These are phyloP conservation scores for Eonycteris spelaea DNA, from an alignment of 2,113 vertebrate genomes.

Conservation along the genomic window DNA sequence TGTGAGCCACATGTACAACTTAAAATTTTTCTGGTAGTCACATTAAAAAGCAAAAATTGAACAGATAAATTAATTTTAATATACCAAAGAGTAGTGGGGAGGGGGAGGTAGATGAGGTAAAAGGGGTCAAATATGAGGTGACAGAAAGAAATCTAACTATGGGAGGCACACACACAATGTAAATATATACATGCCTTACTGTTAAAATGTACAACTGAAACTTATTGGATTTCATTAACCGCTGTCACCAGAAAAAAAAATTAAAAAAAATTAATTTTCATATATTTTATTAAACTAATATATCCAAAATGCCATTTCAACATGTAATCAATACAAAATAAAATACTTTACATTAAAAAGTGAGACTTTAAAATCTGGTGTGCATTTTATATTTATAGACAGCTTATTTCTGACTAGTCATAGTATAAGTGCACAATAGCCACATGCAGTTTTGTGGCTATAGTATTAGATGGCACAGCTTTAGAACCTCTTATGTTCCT, in stretches of 20 bases:
- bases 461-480: not conserved
- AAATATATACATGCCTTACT: no score
- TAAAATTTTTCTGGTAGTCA: not conserved
- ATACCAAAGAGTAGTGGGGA: no score
- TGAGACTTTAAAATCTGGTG: not conserved
- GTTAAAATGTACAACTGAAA: no score
- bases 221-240: no score
- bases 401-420: not conserved
- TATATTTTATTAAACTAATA: not conserved
- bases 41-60: not conserved
- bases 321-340: not conserved
- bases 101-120: no score
- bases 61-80: not conserved
- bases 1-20: not conserved
- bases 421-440: not conserved
- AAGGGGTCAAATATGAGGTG: no score
- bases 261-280: not conserved
- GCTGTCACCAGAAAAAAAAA: no score
- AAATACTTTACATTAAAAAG: not conserved
- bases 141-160: no score
- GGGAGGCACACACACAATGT: no score
- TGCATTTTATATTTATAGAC: not conserved
- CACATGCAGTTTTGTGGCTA: not conserved
- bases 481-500: not conserved
- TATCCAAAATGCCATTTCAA: not conserved